A percentile compares a stretch with the other conserved stretches of the same genome.
phyloP scores from a whole-genome alignment of 2,797 vertebrate genomes.

The Micromesistius poutassou region DNA sequence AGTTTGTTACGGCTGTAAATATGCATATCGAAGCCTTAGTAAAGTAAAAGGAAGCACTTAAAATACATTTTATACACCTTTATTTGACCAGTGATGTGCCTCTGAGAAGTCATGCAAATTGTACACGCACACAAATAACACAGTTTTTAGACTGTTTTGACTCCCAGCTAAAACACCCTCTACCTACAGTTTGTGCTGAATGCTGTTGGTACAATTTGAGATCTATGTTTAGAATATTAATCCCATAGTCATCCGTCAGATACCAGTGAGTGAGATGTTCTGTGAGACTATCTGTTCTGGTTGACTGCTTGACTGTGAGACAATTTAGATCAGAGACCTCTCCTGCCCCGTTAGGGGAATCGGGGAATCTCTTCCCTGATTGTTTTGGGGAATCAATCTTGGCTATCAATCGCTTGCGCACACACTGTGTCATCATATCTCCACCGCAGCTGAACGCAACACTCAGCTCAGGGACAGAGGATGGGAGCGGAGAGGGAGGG shows the following conservation, averaged over 20 bases:
- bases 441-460: not conserved
- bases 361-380: not conserved
- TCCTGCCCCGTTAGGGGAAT: not conserved
- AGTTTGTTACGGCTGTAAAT: not conserved
- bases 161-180: not conserved
- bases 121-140: not conserved
- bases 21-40: not conserved
- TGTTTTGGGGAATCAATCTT: not conserved
- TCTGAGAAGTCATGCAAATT: not conserved
- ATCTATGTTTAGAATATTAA: too few relatives aligned
- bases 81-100: not conserved
- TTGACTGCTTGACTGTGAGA: too few relatives aligned
- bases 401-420: not conserved
- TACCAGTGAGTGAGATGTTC: too few relatives aligned
- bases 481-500: too few relatives aligned
- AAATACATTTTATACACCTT: not conserved
- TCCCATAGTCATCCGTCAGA: too few relatives aligned
- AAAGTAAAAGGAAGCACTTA: too few relatives aligned
- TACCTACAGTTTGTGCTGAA: not conserved
- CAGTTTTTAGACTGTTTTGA: not conserved
- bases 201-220: too few relatives aligned
- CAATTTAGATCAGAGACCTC: not conserved
- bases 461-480: not conserved
- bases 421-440: not conserved
- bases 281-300: too few relatives aligned